Base-by-base conservation (phyloP, 2,888 invertebrate species). In the Penaeus monodon region DNA sequence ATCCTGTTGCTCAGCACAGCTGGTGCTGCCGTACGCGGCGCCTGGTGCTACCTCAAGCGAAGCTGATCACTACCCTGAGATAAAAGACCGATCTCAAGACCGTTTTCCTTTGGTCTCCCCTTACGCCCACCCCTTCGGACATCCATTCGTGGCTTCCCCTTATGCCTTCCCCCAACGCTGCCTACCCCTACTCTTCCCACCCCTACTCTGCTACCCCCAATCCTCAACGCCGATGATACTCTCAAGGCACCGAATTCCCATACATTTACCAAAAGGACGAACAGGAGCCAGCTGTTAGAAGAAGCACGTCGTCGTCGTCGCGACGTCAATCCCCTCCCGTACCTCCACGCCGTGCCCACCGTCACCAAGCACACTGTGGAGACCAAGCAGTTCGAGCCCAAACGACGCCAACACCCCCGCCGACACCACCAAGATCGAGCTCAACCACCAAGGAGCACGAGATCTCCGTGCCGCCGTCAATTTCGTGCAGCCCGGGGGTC, bases 321-420 rank as follows among this genome's bases (percentile, higher is more conserved):
- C 44, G 81, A 17, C 20, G 66, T 33, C 81, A 29, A 65, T n/a
- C 44, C 44, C 44, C 38, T 66, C 65, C 66, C 68, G 29, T 24
- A 65, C 65, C 33, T 66, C 6, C 81, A 63, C 65, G 81, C 68
- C 65, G 65, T 81, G 24, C 38, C 65, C 81, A 68, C 65, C 7
- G 66, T 8, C 38, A 44, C 66, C 20, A 66, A 65, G 66, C 22
- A 27, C 14, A 66, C 65, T 27, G 29, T 33, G 22, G 66, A 64
- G 65, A 27, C 20, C 22, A 27, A 63, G 64, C 81, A 65, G 65
- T 29, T 27, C 33, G 81, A 81, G 44, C n/a, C 38, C 38, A 27
- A 38, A 44, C 65, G 81, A 81, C 49, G 81, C 81, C 17, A 66
- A 65, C 68, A 81, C 81, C 70, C 81, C 81, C 17, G 81, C 81